These are phyloP conservation scores for Lithophane semibrunnea DNA, from an alignment of 2,888 invertebrate genomes.

Conservation along the genomic window DNA sequence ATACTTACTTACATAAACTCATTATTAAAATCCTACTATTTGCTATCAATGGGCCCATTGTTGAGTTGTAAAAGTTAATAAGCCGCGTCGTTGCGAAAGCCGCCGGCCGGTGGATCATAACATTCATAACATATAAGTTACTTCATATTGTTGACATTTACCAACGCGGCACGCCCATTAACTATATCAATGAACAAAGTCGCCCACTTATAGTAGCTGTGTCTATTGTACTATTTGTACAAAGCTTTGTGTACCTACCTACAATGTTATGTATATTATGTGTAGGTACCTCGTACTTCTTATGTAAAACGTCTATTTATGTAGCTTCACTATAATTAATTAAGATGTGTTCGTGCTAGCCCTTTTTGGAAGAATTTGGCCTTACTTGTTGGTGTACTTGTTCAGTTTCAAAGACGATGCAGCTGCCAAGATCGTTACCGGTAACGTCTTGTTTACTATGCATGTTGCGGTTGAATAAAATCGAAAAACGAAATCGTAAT, in stretches of 20 bases:
- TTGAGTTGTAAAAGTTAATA: slow-evolving; percentile 47
- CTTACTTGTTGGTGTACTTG: neutral
- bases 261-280: slow-evolving; percentile 7
- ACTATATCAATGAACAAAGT: slow-evolving; percentile 39
- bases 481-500: neutral
- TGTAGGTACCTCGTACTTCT: neutral
- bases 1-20: neutral
- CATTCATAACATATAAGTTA: slow-evolving; percentile 16
- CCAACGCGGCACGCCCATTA: slow-evolving; percentile 26
- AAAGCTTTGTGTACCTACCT: slow-evolving; percentile 6
- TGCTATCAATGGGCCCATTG: slow-evolving; percentile 33
- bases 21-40: slow-evolving; percentile 28
- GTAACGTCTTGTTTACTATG: neutral
- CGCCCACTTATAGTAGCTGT: slow-evolving; percentile 8
- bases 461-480: neutral
- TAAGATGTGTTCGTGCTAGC: neutral
- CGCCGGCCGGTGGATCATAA: slow-evolving; percentile 14
- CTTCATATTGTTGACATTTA: slow-evolving; percentile 56
- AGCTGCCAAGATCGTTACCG: neutral
- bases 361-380: neutral
- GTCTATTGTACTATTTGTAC: slow-evolving; percentile 7
- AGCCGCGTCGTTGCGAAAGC: slow-evolving; percentile 41
- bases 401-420: neutral
- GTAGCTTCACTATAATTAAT: neutral
- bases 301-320: neutral